Evolutionary conservation across 2,113 vertebrate genomes (phyloP).

Genomic region (Phoenicopterus ruber): DNA sequence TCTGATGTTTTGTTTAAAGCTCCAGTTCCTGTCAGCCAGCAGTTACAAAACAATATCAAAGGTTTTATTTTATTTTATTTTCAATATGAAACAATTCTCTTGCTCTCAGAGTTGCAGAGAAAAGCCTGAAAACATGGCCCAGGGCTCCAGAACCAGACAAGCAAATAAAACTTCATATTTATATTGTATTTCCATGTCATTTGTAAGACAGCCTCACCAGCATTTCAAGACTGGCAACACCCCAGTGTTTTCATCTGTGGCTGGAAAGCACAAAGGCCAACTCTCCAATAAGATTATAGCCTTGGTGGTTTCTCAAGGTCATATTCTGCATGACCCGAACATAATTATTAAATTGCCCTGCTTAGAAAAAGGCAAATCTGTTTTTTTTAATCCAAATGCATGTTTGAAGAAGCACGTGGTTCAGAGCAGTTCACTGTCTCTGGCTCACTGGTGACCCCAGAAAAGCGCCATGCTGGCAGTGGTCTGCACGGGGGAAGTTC

Average conservation of each 20-base stretch:
- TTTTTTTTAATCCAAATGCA: not conserved
- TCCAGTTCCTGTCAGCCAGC: not conserved
- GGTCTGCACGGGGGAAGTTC: rapidly evolving
- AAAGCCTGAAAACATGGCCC: slow-evolving; percentile 1
- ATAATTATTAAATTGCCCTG: not conserved
- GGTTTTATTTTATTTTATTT: not conserved
- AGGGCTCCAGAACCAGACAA: slow-evolving; percentile 1
- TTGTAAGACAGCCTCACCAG: not conserved
- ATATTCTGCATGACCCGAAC: not conserved
- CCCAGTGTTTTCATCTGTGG: not conserved
- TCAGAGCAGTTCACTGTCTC: not conserved
- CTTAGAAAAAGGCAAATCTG: not conserved
- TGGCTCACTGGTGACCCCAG: rapidly evolving
- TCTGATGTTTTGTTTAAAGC: not conserved
- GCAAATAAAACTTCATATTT: not conserved
- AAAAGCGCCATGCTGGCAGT: not conserved
- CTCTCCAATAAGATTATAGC: not conserved
- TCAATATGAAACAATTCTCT: not conserved
- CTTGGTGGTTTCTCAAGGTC: not conserved
- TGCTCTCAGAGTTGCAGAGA: not conserved
- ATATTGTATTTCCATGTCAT: not conserved
- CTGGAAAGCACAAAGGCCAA: not conserved
- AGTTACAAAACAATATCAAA: slow-evolving; percentile 24
- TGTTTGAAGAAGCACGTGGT: not conserved
- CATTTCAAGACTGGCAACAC: not conserved